These are phyloP conservation scores for Drosophila mimica DNA, from an alignment of 2,888 invertebrate genomes.

Conservation along the genomic window DNA sequence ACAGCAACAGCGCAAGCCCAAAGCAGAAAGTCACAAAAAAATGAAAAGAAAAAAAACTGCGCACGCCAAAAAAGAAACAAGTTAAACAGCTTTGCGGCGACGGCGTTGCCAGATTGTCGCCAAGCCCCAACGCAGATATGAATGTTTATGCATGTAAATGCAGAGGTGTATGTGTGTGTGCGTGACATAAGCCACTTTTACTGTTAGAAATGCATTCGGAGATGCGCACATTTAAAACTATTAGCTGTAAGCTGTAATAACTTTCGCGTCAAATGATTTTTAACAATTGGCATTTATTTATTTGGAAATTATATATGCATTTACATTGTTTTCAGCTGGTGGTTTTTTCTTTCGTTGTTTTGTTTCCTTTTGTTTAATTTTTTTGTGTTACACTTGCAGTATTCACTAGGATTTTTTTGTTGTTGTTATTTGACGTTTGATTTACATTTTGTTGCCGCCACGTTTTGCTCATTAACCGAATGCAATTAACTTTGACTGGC, in stretches of 20 bases:
- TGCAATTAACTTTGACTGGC: slow-evolving; percentile 58
- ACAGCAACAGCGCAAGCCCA: slow-evolving; percentile 30
- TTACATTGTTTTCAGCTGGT: slow-evolving; percentile 56
- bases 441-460: slow-evolving; percentile 78
- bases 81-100: slow-evolving; percentile 69
- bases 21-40: slow-evolving; percentile 57
- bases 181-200: slow-evolving; percentile 79
- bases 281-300: slow-evolving; percentile 26
- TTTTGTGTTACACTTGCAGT: slow-evolving; percentile 38
- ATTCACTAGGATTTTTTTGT: slow-evolving; percentile 49
- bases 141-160: slow-evolving; percentile 36
- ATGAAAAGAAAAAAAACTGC: slow-evolving; percentile 59
- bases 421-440: slow-evolving; percentile 44
- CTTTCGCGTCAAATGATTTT: slow-evolving; percentile 54
- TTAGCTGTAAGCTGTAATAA: slow-evolving; percentile 16
- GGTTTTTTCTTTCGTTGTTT: slow-evolving; percentile 20
- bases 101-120: slow-evolving; percentile 71
- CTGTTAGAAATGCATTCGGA: slow-evolving; percentile 73
- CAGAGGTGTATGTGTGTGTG: slow-evolving; percentile 35
- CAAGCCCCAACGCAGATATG: slow-evolving; percentile 33
- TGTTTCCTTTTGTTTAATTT: slow-evolving; percentile 9
- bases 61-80: slow-evolving; percentile 78
- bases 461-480: slow-evolving; percentile 71
- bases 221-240: slow-evolving; percentile 48
- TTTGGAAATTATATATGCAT: slow-evolving; percentile 27